A percentile compares a stretch with the other conserved stretches of the same genome.
phyloP scores from a whole-genome alignment of 2,113 vertebrate species.

The Corvus cornix region DNA sequence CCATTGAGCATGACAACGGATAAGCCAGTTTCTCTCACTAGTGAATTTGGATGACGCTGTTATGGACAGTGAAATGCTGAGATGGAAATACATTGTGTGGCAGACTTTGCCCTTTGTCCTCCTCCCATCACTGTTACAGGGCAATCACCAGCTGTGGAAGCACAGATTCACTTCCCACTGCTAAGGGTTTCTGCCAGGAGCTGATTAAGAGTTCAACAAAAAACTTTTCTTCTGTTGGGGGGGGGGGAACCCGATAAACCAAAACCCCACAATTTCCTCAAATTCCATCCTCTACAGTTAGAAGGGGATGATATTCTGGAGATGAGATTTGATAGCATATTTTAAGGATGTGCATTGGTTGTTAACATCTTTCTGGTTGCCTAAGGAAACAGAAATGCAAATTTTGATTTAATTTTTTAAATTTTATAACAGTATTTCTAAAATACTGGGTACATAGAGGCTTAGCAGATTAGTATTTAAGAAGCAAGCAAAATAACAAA shows the following conservation, averaged over 20 bases:
- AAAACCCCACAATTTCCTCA: neutral
- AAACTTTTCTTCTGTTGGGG: neutral
- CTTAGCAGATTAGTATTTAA: neutral
- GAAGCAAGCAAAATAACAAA: neutral
- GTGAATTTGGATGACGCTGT: neutral
- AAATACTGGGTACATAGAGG: neutral
- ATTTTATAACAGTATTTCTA: neutral
- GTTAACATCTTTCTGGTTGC: neutral
- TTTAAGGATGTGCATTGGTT: neutral
- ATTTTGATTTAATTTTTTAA: neutral
- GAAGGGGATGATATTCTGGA: neutral
- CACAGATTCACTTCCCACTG: neutral
- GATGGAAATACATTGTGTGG: accelerated
- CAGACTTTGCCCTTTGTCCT: neutral
- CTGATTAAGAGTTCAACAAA: neutral
- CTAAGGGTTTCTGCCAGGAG: neutral
- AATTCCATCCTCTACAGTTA: neutral
- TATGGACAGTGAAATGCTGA: accelerated
- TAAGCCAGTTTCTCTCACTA: neutral
- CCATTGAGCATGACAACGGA: neutral
- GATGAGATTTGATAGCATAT: neutral
- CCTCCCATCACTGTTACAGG: neutral
- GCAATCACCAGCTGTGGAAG: neutral
- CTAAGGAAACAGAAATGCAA: neutral
- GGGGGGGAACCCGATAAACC: too few relatives aligned